Evolutionary conservation across 2,113 vertebrate genomes (phyloP), one percentile per base, ranked within the genome.

Genomic region (Caracal caracal): DNA sequence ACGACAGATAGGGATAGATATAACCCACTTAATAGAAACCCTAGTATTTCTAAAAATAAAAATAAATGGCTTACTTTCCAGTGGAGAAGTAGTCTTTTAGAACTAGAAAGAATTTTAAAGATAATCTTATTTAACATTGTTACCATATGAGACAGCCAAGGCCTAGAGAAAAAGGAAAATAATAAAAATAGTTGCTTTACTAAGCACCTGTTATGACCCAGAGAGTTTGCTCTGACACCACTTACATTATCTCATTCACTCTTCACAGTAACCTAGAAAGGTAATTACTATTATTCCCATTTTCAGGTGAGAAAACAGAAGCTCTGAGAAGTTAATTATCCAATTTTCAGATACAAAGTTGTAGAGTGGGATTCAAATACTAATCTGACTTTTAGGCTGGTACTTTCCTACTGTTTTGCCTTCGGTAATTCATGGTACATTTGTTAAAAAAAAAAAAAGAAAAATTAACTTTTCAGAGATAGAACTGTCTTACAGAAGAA

Each of bases 31-130:
- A 93, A 93, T 71, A 85, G 24, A 95, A 95, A 66, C 17, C 5
- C 35, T 47, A 68, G 22, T 93, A 37, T 95, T 96, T 93, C 43
- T 96, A 76, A 90, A 86, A 89, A 49, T 85, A 91, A 37, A 87
- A 96, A 93, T 59, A 76, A 76, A 59, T 78, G 43, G 20, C 24
- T 87, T n/a, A n/a, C 26, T 87, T 84, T 75, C 30, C 24, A 24
- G 1, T 90, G 51, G 43, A 83, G 76, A 87, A 83, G 26, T 49
- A 88, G 49, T 93, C 30, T 96, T 93, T 73, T 85, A 94, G 81
- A 90, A 80, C 61, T 84, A 61, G 26, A 68, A 96, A 51, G 24
- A 59, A 94, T 43, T 65, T 90, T 80, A 66, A 63, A 86, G 15
- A 83, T 68, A 92, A 81, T 92, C 17, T 37, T 71, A 0, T 78